Percentiles rank a stretch among this genome's conserved stretches.
phyloP scores from a whole-genome alignment of 2,113 vertebrate genomes.

The Patagioenas fasciata region DNA sequence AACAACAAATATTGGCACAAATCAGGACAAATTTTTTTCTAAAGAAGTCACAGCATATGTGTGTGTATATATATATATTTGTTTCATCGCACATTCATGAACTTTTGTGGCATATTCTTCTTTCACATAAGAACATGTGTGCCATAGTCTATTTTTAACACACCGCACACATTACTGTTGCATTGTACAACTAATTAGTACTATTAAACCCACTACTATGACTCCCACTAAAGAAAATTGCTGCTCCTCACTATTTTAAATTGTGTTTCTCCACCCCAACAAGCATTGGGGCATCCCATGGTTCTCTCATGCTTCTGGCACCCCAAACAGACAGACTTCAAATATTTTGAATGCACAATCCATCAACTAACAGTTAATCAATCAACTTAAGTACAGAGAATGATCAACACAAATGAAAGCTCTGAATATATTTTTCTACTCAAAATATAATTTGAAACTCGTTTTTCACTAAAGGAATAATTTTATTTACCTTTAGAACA shows the following conservation, averaged over 20 bases:
- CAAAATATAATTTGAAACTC: background rate
- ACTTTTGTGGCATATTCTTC: background rate
- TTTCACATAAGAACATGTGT: background rate
- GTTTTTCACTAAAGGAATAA: background rate
- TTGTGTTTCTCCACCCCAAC: background rate
- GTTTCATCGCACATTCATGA: background rate
- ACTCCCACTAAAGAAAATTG: background rate
- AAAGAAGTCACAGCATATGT: background rate
- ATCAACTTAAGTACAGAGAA: background rate
- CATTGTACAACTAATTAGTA: background rate
- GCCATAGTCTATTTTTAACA: background rate
- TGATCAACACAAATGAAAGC: background rate
- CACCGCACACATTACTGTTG: background rate
- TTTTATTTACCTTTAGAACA: background rate
- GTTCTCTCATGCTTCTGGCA: background rate
- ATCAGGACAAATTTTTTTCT: background rate
- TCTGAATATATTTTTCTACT: background rate
- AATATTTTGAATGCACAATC: background rate
- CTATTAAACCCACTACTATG: background rate
- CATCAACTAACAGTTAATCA: background rate
- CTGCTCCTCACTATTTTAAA: background rate
- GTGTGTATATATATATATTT: background rate
- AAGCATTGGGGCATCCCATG: background rate
- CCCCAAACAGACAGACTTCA: background rate
- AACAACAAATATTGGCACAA: background rate